Base-by-base conservation (phyloP, 1,140 invertebrate species). In the Aricia agestis region DNA sequence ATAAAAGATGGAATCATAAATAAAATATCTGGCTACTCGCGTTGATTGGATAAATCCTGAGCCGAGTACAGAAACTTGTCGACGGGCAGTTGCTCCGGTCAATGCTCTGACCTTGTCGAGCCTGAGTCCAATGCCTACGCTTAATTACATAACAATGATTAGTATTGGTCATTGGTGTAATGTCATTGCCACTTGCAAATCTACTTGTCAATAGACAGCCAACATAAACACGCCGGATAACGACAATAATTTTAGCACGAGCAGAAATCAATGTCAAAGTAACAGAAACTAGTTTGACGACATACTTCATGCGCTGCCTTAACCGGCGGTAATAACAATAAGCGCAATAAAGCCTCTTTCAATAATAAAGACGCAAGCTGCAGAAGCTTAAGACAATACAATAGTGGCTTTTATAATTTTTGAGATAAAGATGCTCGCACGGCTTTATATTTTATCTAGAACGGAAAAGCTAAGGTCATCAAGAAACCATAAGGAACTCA, bases 41-140 rank as follows among this genome's bases (percentile, higher is more conserved):
- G 59, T 63, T 63, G 59, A 63, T 63, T 25, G 59, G 59, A 63
- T 63, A 63, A 63, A 63, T 63, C 59, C 59, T 63, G 17, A 63
- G 59, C 59, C 59, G 19, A 31, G 59, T 63, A 63, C 58, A 69
- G 32, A 36, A 61, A 69, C 68, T 58, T 61, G 68, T 63, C 59
- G 59, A 36, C 59, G 59, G 59, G 19, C 58, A 69, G 57, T 63
- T 36, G 58, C 36, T 36, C 17, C 80, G 80, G 82, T 84, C 84
- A 82, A 80, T 86, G 84, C 71, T 83, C 74, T 77, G 83, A 82
- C 84, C 82, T 85, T 86, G 80, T 73, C 58, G 65, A 75, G 78
- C 79, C 76, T 74, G 69, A 67, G 74, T 74, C 74, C 66, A 52
- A 73, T 36, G 65, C 68, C 42, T 41, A 73, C 41, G 41, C 18